Percentiles rank a stretch among this genome's conserved stretches.
phyloP scores from a whole-genome alignment of 2,113 vertebrate genomes.

The Corythoichthys intestinalis region DNA sequence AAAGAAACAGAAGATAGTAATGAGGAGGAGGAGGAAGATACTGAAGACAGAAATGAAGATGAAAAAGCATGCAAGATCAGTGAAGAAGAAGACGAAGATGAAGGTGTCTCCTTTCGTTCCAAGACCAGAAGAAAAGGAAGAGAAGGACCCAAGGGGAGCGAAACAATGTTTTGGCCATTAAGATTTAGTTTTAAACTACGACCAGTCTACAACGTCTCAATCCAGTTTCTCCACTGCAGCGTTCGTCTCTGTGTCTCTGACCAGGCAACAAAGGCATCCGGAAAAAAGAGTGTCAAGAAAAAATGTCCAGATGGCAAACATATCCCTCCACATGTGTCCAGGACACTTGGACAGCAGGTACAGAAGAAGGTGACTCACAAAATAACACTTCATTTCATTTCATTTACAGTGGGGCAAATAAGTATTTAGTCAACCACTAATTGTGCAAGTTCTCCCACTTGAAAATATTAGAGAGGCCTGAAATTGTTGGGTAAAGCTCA shows the following conservation, averaged over 20 bases:
- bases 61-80: not conserved
- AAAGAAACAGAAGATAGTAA: constrained; percentile 5
- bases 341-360: constrained; percentile 55
- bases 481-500: too few species aligned
- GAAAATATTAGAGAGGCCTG: too few species aligned
- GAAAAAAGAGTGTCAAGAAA: not conserved
- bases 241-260: constrained; percentile 58
- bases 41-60: not conserved
- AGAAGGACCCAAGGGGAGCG: not conserved
- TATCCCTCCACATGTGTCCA: constrained; percentile 57
- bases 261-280: not conserved
- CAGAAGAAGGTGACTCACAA: not conserved
- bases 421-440: too few species aligned
- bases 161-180: constrained; percentile 12
- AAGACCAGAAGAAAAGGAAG: not conserved
- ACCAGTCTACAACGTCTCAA: constrained; percentile 68
- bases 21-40: not conserved
- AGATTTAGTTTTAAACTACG: constrained; percentile 72
- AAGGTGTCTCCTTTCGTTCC: not conserved
- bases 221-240: constrained; percentile 79
- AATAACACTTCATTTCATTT: not conserved
- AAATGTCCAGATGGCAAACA: constrained; percentile 31
- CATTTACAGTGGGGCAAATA: too few species aligned
- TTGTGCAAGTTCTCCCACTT: too few species aligned
- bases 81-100: not conserved